Evolutionary conservation across 2,797 vertebrate species (phyloP), one percentile per base, ranked within the genome.

Genomic region (Eleutherodactylus coqui): DNA sequence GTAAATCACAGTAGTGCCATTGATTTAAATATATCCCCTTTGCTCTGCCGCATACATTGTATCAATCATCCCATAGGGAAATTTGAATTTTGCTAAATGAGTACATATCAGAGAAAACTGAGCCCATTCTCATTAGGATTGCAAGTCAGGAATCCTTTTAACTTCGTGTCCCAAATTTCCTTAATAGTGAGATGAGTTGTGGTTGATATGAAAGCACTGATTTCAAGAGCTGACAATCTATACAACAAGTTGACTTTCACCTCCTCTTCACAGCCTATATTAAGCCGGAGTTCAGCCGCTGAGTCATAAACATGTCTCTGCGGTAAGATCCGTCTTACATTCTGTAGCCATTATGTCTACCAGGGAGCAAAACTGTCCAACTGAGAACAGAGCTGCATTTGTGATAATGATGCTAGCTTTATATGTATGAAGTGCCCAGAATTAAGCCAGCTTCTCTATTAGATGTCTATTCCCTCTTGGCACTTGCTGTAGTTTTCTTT

Each of bases 341-440:
- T 73, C 21, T 55, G 49, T 36, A 79, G 49, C 75, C 64, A 85
- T 85, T 85, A 72, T 79, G 67, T 85, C 76, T 79, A 85, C 62
- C 60, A 41, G 67, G 43, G n/a, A 72, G 67, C 8, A 58, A 60
- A 29, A 5, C 43, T 29, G 58, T 64, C 49, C 83, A 64, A 78
- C 32, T 19, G 47, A 70, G 73, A 36, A 85, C 24, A n/a, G 41
- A 51, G 60, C 60, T 49, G 49, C 41, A 70, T 72, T 85, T 85
- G 47, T 69, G 72, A 73, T 79, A 85, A 85, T 72, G 64, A 85
- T 67, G 62, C 49, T 60, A 49, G 60, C 29, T 10, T 67, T 79
- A 34, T 60, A 85, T 85, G n/a, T 69, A 45, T 53, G 43, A 29
- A 36, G 36, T 60, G 64, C 60, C 69, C 60, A 85, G 75, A 78